Conservation (phyloP, 2,113 vertebrate genomes). For the Gavialis gangeticus region DNA sequence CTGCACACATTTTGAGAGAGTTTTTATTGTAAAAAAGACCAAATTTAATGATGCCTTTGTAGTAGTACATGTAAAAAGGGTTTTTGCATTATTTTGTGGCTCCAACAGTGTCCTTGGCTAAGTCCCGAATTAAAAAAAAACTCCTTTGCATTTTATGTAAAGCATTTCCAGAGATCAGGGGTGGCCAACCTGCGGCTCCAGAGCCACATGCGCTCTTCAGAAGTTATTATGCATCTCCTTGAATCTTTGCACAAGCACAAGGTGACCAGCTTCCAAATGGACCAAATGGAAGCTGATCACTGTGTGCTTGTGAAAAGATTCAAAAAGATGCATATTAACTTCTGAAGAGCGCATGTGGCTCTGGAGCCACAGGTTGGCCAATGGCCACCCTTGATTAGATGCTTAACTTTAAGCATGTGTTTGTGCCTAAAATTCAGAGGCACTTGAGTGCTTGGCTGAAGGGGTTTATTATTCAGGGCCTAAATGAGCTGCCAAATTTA, state of each 20-base stretch:
- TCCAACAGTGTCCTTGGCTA: not conserved
- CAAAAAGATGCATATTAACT: no score
- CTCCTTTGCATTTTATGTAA: not conserved
- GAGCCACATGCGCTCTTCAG: no score
- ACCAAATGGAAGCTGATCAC: no score
- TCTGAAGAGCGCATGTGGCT: no score
- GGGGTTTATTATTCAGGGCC: not conserved
- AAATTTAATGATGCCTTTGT: not conserved
- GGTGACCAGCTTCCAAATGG: no score
- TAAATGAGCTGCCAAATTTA: not conserved
- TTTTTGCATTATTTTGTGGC: rapidly evolving
- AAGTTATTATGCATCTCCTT: no score
- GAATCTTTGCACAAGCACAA: no score
- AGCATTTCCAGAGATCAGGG: not conserved
- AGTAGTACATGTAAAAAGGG: not conserved
- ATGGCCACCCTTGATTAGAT: not conserved
- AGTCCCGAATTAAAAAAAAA: not conserved
- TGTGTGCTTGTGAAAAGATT: no score
- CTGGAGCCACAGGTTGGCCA: no score
- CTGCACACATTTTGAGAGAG: not conserved
- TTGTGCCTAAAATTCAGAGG: not conserved
- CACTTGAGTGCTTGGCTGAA: not conserved
- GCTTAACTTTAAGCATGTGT: not conserved
- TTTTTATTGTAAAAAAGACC: not conserved
- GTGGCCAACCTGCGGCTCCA: no score